phyloP scores from a whole-genome alignment of 1,140 invertebrate genomes.

The Brachionus paranguensis region DNA sequence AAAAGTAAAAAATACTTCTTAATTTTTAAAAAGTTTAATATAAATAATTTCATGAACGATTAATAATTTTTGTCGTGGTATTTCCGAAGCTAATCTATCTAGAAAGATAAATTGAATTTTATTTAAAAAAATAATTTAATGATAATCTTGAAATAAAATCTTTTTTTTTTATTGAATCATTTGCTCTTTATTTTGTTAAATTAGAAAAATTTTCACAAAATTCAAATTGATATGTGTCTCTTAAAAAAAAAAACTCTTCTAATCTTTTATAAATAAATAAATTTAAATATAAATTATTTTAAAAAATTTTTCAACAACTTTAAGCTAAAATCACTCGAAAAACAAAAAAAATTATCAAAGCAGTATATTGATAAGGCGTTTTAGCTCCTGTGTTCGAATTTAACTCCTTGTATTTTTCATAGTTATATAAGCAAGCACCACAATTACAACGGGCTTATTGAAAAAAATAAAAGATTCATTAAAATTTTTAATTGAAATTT shows the following conservation, averaged over 20 bases:
- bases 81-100: no score
- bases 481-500: not conserved
- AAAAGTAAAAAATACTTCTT: no score
- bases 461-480: not conserved
- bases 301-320: not conserved
- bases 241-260: no score
- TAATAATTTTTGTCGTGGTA: no score
- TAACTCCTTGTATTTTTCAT: not conserved
- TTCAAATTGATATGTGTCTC: not conserved
- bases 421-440: slow-evolving; percentile 13
- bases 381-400: not conserved
- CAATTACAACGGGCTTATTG: not conserved
- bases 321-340: not conserved
- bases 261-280: not conserved
- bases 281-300: not conserved
- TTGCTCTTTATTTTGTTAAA: no score
- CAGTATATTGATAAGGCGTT: not conserved
- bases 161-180: no score
- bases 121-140: no score
- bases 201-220: not conserved
- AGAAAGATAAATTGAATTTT: no score
- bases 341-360: not conserved
- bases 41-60: no score
- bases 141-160: no score
- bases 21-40: no score